Evolutionary conservation across 2,888 invertebrate genomes (phyloP).

Genomic region (Chouioia cunea): DNA sequence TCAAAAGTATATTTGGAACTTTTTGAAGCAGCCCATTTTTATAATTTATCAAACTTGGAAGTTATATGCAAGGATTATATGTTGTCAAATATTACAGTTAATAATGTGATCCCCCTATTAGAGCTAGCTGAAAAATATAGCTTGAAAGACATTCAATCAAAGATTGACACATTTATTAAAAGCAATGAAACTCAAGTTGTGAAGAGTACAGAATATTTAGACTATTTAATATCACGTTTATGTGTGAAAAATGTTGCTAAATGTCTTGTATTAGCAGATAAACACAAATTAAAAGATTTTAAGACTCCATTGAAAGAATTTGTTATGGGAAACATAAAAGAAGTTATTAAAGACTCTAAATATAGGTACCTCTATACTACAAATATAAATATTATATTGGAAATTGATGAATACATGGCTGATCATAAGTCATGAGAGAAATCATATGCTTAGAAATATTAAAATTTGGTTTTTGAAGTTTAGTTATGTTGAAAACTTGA

Average conservation of each 20-base stretch:
- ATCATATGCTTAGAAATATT: too few species aligned
- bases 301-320: constrained; percentile 34
- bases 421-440: background rate
- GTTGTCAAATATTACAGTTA: constrained; percentile 19
- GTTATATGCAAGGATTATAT: constrained; percentile 36
- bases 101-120: constrained; percentile 25
- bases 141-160: constrained; percentile 23
- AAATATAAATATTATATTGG: constrained; percentile 32
- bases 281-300: constrained; percentile 38
- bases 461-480: too few species aligned
- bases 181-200: constrained; percentile 35
- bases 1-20: constrained; percentile 26
- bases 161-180: constrained; percentile 29
- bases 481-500: constrained; percentile 12
- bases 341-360: constrained; percentile 37
- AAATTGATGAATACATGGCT: constrained; percentile 39
- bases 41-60: constrained; percentile 36
- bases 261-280: constrained; percentile 35
- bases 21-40: constrained; percentile 37
- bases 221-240: constrained; percentile 25
- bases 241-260: constrained; percentile 36
- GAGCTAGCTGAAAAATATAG: constrained; percentile 35
- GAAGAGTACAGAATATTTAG: constrained; percentile 30
- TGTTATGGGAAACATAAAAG: constrained; percentile 39
- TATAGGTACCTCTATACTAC: constrained; percentile 35